Conservation (phyloP, 23 tunicate species). For the Pegea sp. region DNA sequence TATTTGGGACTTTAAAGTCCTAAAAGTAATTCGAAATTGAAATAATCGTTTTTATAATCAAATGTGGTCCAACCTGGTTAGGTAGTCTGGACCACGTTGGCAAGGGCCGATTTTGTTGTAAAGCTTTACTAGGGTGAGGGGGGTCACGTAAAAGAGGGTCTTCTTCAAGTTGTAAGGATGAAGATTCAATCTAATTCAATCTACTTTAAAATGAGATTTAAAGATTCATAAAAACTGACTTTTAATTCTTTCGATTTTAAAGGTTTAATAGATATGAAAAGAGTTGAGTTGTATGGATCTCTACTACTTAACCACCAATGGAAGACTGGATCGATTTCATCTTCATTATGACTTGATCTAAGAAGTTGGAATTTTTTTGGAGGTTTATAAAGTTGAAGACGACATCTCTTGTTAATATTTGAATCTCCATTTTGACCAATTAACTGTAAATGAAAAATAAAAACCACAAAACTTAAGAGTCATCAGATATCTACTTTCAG, state of each 20-base stretch:
- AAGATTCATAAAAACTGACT: too few species aligned
- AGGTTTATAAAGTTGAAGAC: constrained; percentile 72
- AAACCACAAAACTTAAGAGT: background rate
- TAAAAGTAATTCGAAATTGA: too few species aligned
- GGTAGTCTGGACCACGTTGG: constrained; percentile 62
- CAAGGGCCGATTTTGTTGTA: too few species aligned
- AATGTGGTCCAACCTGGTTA: constrained; percentile 30
- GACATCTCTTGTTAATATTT: constrained; percentile 34
- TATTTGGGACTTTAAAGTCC: constrained; percentile 81
- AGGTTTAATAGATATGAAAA: constrained; percentile 57
- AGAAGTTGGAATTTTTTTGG: constrained; percentile 13
- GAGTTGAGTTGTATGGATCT: constrained; percentile 36
- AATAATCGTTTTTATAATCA: too few species aligned
- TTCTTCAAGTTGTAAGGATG: too few species aligned
- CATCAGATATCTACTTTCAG: constrained; percentile 20
- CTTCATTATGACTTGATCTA: constrained; percentile 1
- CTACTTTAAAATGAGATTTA: too few species aligned
- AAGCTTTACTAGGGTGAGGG: too few species aligned
- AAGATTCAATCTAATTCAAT: too few species aligned
- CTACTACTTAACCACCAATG: constrained; percentile 62
- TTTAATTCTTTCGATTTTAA: background rate
- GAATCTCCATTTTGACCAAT: constrained; percentile 46
- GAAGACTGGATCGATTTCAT: constrained; percentile 18
- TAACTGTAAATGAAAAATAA: constrained; percentile 7
- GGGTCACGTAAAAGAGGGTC: too few species aligned